Conservation (phyloP, 2,888 invertebrate species). For the Aspidiotus destructor region DNA sequence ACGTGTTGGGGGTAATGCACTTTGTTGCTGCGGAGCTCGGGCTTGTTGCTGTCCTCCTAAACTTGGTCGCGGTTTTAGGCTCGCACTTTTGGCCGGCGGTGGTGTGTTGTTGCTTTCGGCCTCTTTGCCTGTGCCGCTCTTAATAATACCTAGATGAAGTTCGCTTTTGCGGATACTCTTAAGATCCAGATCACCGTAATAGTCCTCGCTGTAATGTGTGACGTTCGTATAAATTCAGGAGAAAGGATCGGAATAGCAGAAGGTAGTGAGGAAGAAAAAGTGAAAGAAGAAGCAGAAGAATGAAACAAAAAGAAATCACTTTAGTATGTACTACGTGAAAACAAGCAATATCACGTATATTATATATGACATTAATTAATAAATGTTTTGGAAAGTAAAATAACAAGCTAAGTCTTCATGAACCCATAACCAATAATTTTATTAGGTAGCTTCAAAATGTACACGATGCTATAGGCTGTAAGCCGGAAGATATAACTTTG, state of each 20-base stretch:
- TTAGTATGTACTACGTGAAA: neutral
- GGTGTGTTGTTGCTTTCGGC: conserved; percentile 20
- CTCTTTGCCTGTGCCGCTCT: neutral
- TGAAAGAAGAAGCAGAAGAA: conserved; percentile 11
- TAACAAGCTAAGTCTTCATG: no score
- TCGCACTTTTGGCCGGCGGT: conserved; percentile 22
- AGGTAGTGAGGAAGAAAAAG: conserved; percentile 7
- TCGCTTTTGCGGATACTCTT: conserved; percentile 92
- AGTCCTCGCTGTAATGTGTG: conserved; percentile 75
- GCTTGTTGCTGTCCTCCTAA: conserved; percentile 10
- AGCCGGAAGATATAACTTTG: no score
- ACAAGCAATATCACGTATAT: neutral
- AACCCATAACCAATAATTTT: no score
- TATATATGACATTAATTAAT: no score
- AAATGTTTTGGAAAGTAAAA: no score
- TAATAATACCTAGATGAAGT: conserved; percentile 59
- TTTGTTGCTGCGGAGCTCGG: conserved; percentile 25
- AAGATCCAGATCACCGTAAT: conserved; percentile 89
- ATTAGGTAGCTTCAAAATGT: no score
- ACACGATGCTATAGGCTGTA: no score
- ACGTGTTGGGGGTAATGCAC: conserved; percentile 18
- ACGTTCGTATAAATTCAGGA: neutral
- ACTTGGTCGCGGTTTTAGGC: conserved; percentile 20
- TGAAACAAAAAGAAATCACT: neutral
- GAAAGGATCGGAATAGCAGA: neutral